Conservation (phyloP, 37 sponge, comb jelly and placozoan species). For the Aplysina aerophoba region DNA sequence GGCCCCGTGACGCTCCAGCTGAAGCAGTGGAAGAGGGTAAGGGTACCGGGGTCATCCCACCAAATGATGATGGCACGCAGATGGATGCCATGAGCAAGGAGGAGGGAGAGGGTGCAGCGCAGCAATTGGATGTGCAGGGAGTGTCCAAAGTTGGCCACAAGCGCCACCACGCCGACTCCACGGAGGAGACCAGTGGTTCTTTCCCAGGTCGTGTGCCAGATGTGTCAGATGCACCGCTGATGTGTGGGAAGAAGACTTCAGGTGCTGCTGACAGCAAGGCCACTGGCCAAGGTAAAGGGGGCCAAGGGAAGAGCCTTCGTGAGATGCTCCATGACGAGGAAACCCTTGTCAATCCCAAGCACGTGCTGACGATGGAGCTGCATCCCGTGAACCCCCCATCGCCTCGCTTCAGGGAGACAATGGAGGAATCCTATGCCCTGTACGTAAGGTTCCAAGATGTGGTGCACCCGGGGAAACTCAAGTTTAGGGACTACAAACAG, state of each 20-base stretch:
- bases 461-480: conserved; percentile 56
- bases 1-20: not conserved
- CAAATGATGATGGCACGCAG: not conserved
- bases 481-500: conserved; percentile 43
- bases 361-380: conserved; percentile 55
- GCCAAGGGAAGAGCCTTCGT: not conserved
- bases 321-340: conserved; percentile 42
- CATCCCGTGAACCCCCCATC: conserved; percentile 10
- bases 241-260: conserved; percentile 21
- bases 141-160: not conserved
- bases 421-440: conserved; percentile 51
- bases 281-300: not conserved
- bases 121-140: not conserved
- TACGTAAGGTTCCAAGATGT: conserved; percentile 65
- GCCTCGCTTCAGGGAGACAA: conserved; percentile 15
- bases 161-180: not conserved
- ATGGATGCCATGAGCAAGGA: too few species aligned
- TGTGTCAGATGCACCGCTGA: conserved; percentile 58
- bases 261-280: not conserved
- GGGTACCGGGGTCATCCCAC: not conserved
- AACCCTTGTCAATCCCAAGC: conserved; percentile 20
- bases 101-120: not conserved
- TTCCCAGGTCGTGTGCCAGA: conserved; percentile 69
- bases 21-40: not conserved
- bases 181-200: too few species aligned